Evolutionary conservation across 2,888 invertebrate species (phyloP), one percentile per base, ranked within the genome.

Genomic region (Malthinus seriepunctatus): DNA sequence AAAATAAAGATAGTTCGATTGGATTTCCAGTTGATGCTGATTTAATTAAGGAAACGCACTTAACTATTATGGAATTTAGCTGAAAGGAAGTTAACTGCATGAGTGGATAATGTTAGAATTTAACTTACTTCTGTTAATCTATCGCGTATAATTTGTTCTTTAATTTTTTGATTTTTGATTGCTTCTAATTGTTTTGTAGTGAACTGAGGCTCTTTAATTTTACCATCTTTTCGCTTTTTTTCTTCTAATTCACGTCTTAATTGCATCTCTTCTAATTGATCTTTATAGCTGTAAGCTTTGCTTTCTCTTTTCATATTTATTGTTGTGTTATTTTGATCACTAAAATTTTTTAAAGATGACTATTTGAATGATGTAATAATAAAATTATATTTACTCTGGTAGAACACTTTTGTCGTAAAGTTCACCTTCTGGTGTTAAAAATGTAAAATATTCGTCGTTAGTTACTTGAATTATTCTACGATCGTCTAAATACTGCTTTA

Each of bases 281-380:
- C 98, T 74, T 95, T 94, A 77, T 94, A 97, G 62, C 95, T 95
- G 78, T 98, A 98, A 1, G 90, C 93, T 79, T 97, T 97, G 77
- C 95, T 97, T 77, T 98, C 98, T 10, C 97, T 85, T 78, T 94
- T 95, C 76, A 97, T 84, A 70, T 97, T 96, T 83, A 86, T 87
- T 47, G 81, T 82, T 33, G 78, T 79, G 63, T 66, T 79, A 63
- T 81, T 81, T 37, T 83, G 82, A 57, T 80, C 82, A 0, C 83
- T 83, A 65, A 2, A 45, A 37, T 31, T 10, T 32, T 44, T 12
- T 11, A 6, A 34, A 32, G 33, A 33, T 14, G 6, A 2, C 14
- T 23, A 7, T 47, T 50, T 44, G 8, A 52, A 35, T 42, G 1
- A 31, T 35, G 9, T 45, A n/a, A 23, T 14, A 37, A 53, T 9